phyloP scores from a whole-genome alignment of 2,113 vertebrate species.

The Ameiurus melas region DNA sequence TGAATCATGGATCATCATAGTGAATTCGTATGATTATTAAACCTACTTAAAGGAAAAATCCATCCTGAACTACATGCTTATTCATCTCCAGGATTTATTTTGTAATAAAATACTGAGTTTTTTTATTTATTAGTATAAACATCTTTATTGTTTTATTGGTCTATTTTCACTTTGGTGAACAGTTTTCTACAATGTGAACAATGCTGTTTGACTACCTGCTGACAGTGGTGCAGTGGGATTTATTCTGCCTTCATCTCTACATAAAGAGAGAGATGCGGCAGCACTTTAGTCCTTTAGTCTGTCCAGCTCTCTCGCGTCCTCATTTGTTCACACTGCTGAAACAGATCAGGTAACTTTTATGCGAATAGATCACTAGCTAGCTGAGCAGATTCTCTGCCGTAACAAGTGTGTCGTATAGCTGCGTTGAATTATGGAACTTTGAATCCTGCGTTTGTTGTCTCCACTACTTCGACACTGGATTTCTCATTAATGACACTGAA shows the following conservation, averaged over 20 bases:
- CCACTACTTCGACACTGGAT: neutral
- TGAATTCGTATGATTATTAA: neutral
- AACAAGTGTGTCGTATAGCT: neutral
- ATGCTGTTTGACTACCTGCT: neutral
- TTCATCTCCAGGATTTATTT: neutral
- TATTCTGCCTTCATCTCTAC: neutral
- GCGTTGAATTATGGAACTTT: neutral
- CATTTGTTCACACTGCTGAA: neutral
- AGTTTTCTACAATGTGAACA: neutral
- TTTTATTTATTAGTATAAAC: neutral
- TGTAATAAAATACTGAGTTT: neutral
- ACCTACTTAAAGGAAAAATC: neutral
- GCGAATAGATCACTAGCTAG: neutral
- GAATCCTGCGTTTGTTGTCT: neutral
- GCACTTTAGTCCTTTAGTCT: neutral
- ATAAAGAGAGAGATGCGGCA: neutral
- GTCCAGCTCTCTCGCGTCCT: neutral
- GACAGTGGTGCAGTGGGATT: neutral
- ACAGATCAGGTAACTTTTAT: neutral
- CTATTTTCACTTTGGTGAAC: neutral
- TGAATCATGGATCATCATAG: neutral
- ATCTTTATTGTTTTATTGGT: neutral
- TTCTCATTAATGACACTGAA: neutral
- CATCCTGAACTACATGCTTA: neutral
- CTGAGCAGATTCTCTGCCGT: neutral